Evolutionary conservation across 2,113 vertebrate species (phyloP).

Genomic region (Cryptotis parvus): DNA sequence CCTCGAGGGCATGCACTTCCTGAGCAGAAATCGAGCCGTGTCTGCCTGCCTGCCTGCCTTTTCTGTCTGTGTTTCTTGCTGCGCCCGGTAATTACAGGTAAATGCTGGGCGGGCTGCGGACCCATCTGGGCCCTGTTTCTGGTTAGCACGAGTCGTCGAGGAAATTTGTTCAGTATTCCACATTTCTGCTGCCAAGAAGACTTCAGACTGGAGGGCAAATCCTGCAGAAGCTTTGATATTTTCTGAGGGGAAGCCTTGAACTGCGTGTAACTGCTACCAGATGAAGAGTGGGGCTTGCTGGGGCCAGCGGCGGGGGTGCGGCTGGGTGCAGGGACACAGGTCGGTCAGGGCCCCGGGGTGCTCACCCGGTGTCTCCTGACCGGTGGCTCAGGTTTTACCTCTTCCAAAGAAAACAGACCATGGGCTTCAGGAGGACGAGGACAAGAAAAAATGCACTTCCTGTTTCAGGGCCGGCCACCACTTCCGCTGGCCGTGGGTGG

Average conservation of each 20-base stretch:
- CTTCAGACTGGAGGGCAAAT: background rate
- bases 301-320: background rate
- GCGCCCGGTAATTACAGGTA: too few relatives aligned
- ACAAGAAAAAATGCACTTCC: background rate
- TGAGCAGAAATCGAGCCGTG: background rate
- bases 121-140: background rate
- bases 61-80: too few relatives aligned
- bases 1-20: background rate
- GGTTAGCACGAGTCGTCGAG: background rate
- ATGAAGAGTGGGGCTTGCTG: background rate
- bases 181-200: background rate
- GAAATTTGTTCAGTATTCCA: background rate
- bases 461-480: background rate
- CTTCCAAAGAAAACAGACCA: background rate
- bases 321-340: too few relatives aligned
- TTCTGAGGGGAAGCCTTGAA: slow-evolving; percentile 1
- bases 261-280: background rate
- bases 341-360: background rate
- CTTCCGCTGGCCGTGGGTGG: background rate
- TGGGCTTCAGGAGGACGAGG: background rate
- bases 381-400: background rate
- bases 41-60: background rate
- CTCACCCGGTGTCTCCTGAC: background rate
- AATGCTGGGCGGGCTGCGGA: background rate
- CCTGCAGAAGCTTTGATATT: background rate